These are phyloP conservation scores for Menidia menidia DNA, from an alignment of 2,797 vertebrate species.

Conservation along the genomic window DNA sequence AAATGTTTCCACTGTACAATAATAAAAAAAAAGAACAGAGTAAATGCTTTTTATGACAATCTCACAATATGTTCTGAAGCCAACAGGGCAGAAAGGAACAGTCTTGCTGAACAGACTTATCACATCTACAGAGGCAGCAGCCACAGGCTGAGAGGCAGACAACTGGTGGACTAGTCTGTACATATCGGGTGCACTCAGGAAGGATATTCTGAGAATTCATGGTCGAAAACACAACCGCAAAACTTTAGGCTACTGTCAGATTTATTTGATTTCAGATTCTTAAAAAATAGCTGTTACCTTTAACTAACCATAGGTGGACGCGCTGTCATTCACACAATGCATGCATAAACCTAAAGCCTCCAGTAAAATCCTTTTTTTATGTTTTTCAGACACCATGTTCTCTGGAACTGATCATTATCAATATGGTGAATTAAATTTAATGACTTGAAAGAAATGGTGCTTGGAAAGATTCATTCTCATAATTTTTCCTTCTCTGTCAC, in stretches of 20 bases:
- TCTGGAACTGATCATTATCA: not conserved
- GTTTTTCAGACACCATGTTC: not conserved
- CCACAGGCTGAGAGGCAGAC: slow-evolving; percentile 13
- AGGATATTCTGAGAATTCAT: slow-evolving; percentile 23
- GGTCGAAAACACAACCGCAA: slow-evolving; percentile 18
- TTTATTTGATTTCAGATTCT: not conserved
- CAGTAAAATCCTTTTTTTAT: not conserved
- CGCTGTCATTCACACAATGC: no score
- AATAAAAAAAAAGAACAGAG: slow-evolving; percentile 22
- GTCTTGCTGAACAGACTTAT: slow-evolving; percentile 39
- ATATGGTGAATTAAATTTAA: not conserved
- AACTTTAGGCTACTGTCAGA: slow-evolving; percentile 7
- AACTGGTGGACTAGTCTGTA: slow-evolving; percentile 33
- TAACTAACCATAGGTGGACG: no score
- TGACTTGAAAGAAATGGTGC: not conserved
- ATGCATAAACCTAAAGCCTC: no score
- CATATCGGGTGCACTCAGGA: slow-evolving; percentile 37
- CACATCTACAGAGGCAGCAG: slow-evolving; percentile 25
- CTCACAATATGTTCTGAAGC: slow-evolving; percentile 31
- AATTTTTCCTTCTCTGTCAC: not conserved
- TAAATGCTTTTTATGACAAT: slow-evolving; percentile 33
- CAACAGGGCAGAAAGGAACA: slow-evolving; percentile 42
- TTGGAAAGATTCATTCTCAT: not conserved
- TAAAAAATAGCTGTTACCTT: no score
- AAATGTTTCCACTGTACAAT: not conserved